Evolutionary conservation across 2,113 vertebrate genomes (phyloP).

Genomic region (Daphoenositta chrysoptera): DNA sequence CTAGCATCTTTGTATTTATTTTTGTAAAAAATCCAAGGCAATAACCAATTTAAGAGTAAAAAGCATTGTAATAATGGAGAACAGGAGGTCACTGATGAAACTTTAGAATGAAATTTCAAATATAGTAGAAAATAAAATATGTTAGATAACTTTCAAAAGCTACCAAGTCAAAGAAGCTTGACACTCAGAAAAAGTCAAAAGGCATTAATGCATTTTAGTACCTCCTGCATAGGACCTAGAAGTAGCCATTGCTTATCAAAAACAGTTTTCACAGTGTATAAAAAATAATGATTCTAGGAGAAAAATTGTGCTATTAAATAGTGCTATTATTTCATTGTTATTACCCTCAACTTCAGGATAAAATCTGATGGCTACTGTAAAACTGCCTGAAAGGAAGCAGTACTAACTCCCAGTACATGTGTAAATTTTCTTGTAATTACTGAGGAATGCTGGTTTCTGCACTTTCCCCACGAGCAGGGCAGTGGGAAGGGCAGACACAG

Average conservation of each 20-base stretch:
- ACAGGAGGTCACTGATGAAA: constrained; percentile 32
- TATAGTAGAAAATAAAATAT: neutral
- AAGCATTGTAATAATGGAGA: neutral
- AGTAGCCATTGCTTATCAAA: neutral
- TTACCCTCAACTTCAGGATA: constrained; percentile 39
- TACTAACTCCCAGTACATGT: neutral
- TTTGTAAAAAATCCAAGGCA: constrained; percentile 28
- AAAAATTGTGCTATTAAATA: neutral
- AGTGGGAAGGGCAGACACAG: neutral
- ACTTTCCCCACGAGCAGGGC: neutral
- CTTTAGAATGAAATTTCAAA: constrained; percentile 52
- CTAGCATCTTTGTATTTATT: constrained; percentile 7
- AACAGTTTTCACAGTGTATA: neutral
- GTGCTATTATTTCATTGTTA: constrained; percentile 52
- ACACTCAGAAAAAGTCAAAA: constrained; percentile 3
- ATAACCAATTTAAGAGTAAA: constrained; percentile 32
- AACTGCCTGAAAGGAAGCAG: neutral
- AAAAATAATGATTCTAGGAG: neutral
- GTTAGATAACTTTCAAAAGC: constrained; percentile 16
- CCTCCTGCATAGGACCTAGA: neutral
- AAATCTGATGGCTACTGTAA: constrained; percentile 23
- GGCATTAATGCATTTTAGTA: neutral
- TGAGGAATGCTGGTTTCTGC: neutral
- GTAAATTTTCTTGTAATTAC: constrained; percentile 1
- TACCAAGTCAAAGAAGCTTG: constrained; percentile 43